These are phyloP conservation scores for Vulpes vulpes DNA, from an alignment of 2,113 vertebrate species.

Conservation along the genomic window DNA sequence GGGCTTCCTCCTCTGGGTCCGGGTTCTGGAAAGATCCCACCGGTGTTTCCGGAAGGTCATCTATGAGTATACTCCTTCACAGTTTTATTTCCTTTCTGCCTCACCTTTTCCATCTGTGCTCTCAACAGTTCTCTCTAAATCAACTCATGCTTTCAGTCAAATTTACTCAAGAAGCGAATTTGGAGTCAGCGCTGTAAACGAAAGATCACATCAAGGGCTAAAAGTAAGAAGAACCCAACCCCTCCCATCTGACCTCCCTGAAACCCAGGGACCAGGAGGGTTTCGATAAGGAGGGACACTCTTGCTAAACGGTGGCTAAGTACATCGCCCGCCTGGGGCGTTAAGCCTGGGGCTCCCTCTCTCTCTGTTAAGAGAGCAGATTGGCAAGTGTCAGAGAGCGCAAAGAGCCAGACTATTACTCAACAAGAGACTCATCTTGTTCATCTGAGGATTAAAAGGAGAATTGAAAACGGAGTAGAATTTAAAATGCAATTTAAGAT, in stretches of 20 bases:
- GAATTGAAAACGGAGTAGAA: background rate
- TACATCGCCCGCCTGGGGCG: background rate
- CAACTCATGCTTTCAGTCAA: background rate
- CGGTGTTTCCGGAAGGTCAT: background rate
- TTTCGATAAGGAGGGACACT: background rate
- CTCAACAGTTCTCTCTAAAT: conserved; percentile 36
- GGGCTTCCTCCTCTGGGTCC: background rate
- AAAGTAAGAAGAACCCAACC: background rate
- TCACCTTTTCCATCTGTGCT: background rate
- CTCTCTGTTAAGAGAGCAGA: background rate
- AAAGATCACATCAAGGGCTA: background rate
- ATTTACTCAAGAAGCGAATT: conserved; percentile 31
- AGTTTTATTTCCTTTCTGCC: conserved; percentile 24
- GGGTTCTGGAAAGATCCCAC: background rate
- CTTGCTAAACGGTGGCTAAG: background rate
- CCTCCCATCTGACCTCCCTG: background rate
- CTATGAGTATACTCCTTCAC: background rate
- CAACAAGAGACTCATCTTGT: background rate
- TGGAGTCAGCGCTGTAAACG: background rate
- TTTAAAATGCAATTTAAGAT: conserved; percentile 31
- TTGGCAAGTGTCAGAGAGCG: background rate
- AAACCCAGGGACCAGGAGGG: background rate
- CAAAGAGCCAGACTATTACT: background rate
- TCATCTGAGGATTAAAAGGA: background rate
- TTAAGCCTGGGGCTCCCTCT: background rate